phyloP scores from a whole-genome alignment of 2,888 invertebrate genomes.

The Trilocha varians region DNA sequence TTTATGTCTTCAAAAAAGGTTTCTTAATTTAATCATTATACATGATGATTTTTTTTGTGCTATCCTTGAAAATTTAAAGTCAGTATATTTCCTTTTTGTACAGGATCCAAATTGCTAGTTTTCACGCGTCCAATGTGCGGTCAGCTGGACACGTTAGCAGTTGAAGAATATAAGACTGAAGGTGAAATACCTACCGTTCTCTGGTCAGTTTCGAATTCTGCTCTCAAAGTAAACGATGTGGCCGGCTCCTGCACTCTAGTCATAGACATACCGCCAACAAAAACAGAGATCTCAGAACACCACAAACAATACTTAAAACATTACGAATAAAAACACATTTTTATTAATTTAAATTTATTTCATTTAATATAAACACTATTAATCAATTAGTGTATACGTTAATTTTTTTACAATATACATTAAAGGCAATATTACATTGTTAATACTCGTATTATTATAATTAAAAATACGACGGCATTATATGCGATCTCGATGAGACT shows the following conservation, averaged over 20 bases:
- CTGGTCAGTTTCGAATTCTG: conserved; percentile 21
- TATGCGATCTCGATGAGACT: conserved; percentile 60
- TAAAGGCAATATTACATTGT: conserved; percentile 43
- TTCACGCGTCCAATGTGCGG: conserved; percentile 38
- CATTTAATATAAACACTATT: conserved; percentile 63
- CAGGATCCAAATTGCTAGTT: conserved; percentile 37
- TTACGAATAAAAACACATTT: conserved; percentile 18
- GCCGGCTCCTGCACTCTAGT: conserved; percentile 41
- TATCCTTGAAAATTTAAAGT: neutral
- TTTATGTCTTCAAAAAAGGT: too few relatives aligned
- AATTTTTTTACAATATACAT: conserved; percentile 60
- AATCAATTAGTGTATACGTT: conserved; percentile 30
- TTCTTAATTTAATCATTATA: too few relatives aligned
- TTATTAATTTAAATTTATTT: conserved; percentile 65
- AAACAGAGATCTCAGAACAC: conserved; percentile 26
- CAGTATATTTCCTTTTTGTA: neutral
- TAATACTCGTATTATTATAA: conserved; percentile 47
- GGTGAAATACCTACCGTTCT: conserved; percentile 24
- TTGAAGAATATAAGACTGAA: conserved; percentile 32
- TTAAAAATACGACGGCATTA: conserved; percentile 51
- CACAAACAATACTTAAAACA: conserved; percentile 31
- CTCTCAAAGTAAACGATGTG: conserved; percentile 38
- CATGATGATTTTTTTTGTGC: neutral
- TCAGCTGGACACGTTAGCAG: conserved; percentile 24
- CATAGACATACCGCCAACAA: conserved; percentile 28